Percentiles rank a stretch among this genome's conserved stretches.
Conservation (phyloP, 2,113 vertebrate species). For the Oenanthe oenanthe region DNA sequence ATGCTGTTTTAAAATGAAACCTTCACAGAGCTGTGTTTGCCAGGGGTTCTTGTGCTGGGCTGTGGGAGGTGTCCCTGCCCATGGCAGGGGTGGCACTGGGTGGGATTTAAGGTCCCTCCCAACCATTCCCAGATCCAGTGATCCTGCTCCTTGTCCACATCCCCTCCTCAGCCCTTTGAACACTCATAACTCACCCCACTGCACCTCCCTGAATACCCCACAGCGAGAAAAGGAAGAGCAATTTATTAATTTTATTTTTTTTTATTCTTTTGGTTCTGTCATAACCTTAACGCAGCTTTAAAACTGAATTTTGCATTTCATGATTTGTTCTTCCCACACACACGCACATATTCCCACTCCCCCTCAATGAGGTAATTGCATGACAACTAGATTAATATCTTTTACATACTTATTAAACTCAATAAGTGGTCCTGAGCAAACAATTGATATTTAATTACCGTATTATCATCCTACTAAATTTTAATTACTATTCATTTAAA, state of each 20-base stretch:
- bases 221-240: not conserved
- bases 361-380: conserved; percentile 69
- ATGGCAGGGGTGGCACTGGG: not conserved
- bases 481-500: conserved; percentile 78
- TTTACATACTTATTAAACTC: conserved; percentile 74
- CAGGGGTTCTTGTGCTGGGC: not conserved
- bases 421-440: conserved; percentile 71
- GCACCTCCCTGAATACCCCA: not conserved
- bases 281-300: not conserved
- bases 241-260: not conserved
- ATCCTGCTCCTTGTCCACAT: not conserved
- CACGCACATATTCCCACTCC: conserved; percentile 55
- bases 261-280: not conserved
- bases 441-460: conserved; percentile 76
- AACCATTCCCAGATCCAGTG: not conserved
- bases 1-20: not conserved
- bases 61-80: not conserved
- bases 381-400: conserved; percentile 75
- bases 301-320: conserved; percentile 51
- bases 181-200: not conserved
- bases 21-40: not conserved
- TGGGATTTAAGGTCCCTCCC: not conserved
- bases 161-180: not conserved
- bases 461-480: conserved; percentile 75
- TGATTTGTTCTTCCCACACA: conserved; percentile 55